Evolutionary conservation across 2,797 vertebrate species (phyloP).

Genomic region (Adelosebastes latens): DNA sequence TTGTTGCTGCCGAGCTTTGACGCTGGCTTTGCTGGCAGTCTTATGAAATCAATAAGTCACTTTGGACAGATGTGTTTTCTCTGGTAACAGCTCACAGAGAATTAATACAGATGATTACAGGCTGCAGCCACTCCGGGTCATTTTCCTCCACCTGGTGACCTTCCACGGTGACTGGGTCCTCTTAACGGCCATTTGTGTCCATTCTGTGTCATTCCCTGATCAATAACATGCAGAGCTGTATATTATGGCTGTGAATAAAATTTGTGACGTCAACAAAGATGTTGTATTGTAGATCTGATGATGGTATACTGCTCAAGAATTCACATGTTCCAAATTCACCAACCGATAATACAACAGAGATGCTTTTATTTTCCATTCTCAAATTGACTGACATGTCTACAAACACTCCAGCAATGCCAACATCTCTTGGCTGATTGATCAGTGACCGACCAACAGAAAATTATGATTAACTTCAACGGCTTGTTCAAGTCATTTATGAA

Average conservation of each 20-base stretch:
- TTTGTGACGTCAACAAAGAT: slow-evolving; percentile 48
- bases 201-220: slow-evolving; percentile 45
- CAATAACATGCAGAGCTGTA: slow-evolving; percentile 38
- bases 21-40: slow-evolving; percentile 46
- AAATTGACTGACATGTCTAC: not conserved
- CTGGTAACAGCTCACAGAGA: slow-evolving; percentile 63
- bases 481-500: not conserved
- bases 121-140: slow-evolving; percentile 52
- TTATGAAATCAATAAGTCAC: slow-evolving; percentile 85
- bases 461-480: not conserved
- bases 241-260: slow-evolving; percentile 58
- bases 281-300: not conserved
- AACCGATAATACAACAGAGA: not conserved
- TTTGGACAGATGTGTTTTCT: slow-evolving; percentile 73
- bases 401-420: not conserved
- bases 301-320: not conserved
- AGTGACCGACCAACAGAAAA: not conserved
- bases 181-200: slow-evolving; percentile 41
- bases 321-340: not conserved
- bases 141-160: slow-evolving; percentile 69
- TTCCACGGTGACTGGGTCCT: slow-evolving; percentile 40
- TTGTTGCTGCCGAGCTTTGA: slow-evolving; percentile 50
- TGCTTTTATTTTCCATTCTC: not conserved
- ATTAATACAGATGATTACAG: slow-evolving; percentile 79
- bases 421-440: not conserved